Evolutionary conservation across 2,888 invertebrate genomes (phyloP).

Genomic region (Drosophila paracracens): DNA sequence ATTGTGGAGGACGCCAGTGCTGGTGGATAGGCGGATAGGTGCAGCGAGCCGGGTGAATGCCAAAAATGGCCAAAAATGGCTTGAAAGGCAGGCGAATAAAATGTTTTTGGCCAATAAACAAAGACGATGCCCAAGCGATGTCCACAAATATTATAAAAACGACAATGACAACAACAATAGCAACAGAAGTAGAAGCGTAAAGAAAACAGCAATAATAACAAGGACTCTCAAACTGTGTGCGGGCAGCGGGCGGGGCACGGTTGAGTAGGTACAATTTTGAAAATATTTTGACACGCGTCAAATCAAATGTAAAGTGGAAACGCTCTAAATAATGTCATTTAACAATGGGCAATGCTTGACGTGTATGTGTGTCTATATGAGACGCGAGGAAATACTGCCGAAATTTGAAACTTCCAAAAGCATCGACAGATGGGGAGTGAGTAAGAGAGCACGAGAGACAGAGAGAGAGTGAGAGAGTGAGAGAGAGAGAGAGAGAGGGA

Average conservation of each 20-base stretch:
- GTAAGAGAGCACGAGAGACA: not conserved
- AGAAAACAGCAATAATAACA: constrained; percentile 4
- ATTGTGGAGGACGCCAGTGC: not conserved
- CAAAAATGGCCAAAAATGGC: constrained; percentile 54
- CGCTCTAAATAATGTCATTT: constrained; percentile 73
- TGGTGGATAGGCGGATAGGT: not conserved
- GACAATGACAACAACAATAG: constrained; percentile 28
- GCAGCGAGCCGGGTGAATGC: constrained; percentile 32
- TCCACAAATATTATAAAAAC: constrained; percentile 29
- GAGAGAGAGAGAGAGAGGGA: not conserved
- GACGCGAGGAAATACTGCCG: constrained; percentile 26
- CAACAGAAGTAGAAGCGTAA: not conserved
- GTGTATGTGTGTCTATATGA: constrained; percentile 6
- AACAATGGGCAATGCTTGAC: constrained; percentile 57
- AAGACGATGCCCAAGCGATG: constrained; percentile 57
- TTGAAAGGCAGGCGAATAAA: constrained; percentile 63
- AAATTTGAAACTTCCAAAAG: constrained; percentile 62
- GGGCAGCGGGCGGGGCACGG: constrained; percentile 20
- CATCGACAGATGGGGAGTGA: constrained; percentile 22
- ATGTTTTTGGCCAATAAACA: constrained; percentile 67
- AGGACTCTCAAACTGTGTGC: not conserved
- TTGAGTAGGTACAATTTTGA: constrained; percentile 39
- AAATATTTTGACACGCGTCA: constrained; percentile 68
- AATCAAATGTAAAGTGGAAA: constrained; percentile 64
- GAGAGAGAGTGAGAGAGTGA: not conserved